phyloP scores from a whole-genome alignment of 1,140 invertebrate genomes.

The Drosophila sp. region DNA sequence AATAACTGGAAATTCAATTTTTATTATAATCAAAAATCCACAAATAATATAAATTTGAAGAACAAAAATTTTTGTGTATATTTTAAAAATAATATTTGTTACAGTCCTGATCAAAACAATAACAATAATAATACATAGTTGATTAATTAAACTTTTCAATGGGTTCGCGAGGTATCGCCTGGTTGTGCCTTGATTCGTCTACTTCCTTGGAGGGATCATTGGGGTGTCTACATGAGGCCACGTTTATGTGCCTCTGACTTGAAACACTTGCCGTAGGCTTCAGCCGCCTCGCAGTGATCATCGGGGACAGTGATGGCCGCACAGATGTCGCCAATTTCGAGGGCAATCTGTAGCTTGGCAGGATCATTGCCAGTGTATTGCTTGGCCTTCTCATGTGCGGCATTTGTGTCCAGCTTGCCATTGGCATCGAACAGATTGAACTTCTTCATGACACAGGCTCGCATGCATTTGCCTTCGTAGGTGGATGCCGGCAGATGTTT shows the following conservation, averaged over 20 bases:
- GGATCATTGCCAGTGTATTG: conserved; percentile 62
- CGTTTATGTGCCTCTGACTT: conserved; percentile 35
- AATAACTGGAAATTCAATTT: no score
- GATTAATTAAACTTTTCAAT: neutral
- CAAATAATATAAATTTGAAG: no score
- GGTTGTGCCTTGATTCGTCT: neutral
- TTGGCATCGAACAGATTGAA: conserved; percentile 38
- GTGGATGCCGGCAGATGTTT: conserved; percentile 54
- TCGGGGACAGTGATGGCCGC: conserved; percentile 50
- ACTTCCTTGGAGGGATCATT: neutral
- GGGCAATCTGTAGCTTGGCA: conserved; percentile 56
- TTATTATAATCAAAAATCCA: no score
- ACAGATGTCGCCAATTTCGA: conserved; percentile 67
- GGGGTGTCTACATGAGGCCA: conserved; percentile 48
- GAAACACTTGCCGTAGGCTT: conserved; percentile 61
- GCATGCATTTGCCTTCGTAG: conserved; percentile 62
- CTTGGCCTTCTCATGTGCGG: conserved; percentile 63
- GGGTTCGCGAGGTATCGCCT: neutral
- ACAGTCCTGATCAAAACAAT: neutral
- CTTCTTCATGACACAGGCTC: conserved; percentile 72
- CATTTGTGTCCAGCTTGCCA: conserved; percentile 56
- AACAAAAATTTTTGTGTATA: no score
- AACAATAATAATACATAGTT: conserved; percentile 14
- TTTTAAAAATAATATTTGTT: no score
- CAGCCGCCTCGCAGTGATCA: conserved; percentile 70